Percentiles rank a stretch among this genome's conserved stretches.
phyloP scores from a whole-genome alignment of 2,113 vertebrate species.

The Corythoichthys haematopterus region DNA sequence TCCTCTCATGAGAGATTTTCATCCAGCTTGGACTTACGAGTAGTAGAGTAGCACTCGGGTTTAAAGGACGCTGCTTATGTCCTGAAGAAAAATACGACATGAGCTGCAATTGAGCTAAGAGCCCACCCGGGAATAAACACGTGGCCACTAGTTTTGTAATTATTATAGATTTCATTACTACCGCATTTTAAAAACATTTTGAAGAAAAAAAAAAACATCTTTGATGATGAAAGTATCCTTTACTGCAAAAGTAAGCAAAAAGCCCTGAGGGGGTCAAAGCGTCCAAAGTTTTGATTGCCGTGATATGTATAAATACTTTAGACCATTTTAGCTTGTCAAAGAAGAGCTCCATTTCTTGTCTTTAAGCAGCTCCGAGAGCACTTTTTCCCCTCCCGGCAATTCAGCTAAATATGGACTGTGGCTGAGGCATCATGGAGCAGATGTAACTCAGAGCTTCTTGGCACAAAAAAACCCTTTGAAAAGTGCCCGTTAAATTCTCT shows the following conservation, averaged over 20 bases:
- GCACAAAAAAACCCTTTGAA: constrained; percentile 20
- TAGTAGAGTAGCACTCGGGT: background rate
- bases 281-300: constrained; percentile 4
- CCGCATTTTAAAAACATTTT: constrained; percentile 20
- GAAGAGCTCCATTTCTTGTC: constrained; percentile 32
- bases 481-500: constrained; percentile 49
- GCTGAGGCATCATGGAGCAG: constrained; percentile 34
- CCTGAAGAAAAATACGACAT: constrained; percentile 11
- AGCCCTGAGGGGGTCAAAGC: background rate
- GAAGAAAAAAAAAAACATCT: constrained; percentile 21
- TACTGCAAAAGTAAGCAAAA: background rate
- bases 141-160: constrained; percentile 13
- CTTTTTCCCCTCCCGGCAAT: constrained; percentile 34
- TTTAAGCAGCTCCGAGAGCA: constrained; percentile 29
- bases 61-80: constrained; percentile 8
- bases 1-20: constrained; percentile 22
- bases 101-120: constrained; percentile 28
- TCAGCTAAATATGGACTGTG: constrained; percentile 37
- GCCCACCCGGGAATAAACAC: constrained; percentile 23
- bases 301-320: constrained; percentile 26
- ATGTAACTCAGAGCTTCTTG: constrained; percentile 44
- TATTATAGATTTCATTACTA: constrained; percentile 27
- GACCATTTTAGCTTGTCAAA: constrained; percentile 24
- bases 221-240: constrained; percentile 21
- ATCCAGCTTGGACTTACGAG: constrained; percentile 1